phyloP scores from a whole-genome alignment of 2,888 invertebrate species.

The Heliconius ismenius region DNA sequence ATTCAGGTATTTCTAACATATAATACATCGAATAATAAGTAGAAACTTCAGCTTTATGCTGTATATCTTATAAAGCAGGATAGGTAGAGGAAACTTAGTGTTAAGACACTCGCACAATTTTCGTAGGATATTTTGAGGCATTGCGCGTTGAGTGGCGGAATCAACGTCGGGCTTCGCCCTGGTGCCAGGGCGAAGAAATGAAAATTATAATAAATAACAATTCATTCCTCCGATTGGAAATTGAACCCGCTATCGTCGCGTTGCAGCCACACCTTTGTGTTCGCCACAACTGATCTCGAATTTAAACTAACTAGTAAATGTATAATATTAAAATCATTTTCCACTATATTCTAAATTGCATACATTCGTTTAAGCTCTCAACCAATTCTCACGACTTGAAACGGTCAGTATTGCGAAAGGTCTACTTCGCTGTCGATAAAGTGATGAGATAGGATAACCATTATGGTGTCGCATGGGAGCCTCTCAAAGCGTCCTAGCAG shows the following conservation, averaged over 20 bases:
- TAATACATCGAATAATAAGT: neutral
- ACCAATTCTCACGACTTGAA: conserved; percentile 15
- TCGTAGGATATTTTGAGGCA: too few relatives aligned
- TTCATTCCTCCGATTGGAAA: accelerated
- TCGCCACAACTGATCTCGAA: too few relatives aligned
- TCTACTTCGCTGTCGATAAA: conserved; percentile 41
- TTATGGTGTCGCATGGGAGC: conserved; percentile 54
- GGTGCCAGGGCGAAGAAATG: too few relatives aligned
- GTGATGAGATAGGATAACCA: conserved; percentile 46
- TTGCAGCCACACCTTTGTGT: too few relatives aligned
- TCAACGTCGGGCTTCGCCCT: too few relatives aligned
- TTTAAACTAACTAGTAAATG: neutral
- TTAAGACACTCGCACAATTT: too few relatives aligned
- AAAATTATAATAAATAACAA: too few relatives aligned
- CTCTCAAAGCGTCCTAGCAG: conserved; percentile 55
- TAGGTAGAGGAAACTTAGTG: too few relatives aligned
- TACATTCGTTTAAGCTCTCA: neutral
- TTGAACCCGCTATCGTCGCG: neutral
- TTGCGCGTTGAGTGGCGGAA: too few relatives aligned
- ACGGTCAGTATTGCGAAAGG: conserved; percentile 49
- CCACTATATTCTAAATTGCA: conserved; percentile 48
- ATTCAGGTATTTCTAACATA: conserved; percentile 54
- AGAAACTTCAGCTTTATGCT: neutral
- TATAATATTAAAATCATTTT: neutral
- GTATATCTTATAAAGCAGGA: too few relatives aligned